These are phyloP conservation scores for Atta texana DNA, from an alignment of 1,140 invertebrate genomes.

Conservation along the genomic window DNA sequence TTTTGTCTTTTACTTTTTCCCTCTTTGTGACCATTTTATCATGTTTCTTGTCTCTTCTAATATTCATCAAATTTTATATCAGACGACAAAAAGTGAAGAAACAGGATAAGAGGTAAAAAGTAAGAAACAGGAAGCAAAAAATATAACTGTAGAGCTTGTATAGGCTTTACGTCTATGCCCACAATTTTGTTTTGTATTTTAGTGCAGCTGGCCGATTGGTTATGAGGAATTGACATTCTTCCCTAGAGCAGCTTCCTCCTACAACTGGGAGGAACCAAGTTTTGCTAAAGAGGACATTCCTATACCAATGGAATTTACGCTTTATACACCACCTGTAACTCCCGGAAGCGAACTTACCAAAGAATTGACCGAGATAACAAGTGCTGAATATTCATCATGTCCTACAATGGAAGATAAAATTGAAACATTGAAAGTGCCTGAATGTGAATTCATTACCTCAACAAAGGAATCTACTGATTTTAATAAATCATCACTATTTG, in stretches of 20 bases:
- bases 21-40: no score
- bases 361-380: background rate
- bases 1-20: no score
- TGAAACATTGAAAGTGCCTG: background rate
- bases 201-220: slow-evolving; percentile 73
- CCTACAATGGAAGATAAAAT: slow-evolving; percentile 12
- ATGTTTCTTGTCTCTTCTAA: no score
- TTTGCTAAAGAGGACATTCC: slow-evolving; percentile 21
- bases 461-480: background rate
- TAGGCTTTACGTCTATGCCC: background rate
- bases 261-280: slow-evolving; percentile 44
- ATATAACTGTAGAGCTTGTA: no score
- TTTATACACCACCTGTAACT: slow-evolving; percentile 20
- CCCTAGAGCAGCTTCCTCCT: background rate
- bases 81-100: no score
- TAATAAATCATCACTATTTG: background rate
- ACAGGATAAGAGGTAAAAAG: no score
- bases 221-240: slow-evolving; percentile 51
- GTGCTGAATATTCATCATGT: background rate
- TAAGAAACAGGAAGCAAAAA: no score
- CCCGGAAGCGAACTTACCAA: background rate
- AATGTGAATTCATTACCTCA: background rate
- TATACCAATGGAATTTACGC: slow-evolving; percentile 5
- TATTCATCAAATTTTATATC: no score
- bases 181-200: slow-evolving; percentile 13